Evolutionary conservation across 2,888 invertebrate genomes (phyloP).

Genomic region (Rhamnusium bicolor): DNA sequence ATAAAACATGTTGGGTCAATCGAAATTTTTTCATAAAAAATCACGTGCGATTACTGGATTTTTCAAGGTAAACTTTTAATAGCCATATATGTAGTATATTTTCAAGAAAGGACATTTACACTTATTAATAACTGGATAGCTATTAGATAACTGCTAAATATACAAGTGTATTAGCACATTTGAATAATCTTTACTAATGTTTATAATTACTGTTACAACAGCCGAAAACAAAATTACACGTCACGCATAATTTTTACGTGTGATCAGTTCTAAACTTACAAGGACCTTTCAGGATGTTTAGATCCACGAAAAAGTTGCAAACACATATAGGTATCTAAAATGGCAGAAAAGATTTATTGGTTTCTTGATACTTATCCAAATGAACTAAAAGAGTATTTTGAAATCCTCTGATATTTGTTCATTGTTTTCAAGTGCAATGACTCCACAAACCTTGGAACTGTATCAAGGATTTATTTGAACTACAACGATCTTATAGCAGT

Average conservation of each 20-base stretch:
- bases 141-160: slow-evolving; percentile 7
- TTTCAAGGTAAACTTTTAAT: slow-evolving; percentile 10
- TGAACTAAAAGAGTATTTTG: neutral
- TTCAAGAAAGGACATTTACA: neutral
- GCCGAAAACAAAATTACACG: neutral
- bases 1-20: slow-evolving; percentile 9
- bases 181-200: slow-evolving; percentile 3
- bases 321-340: no score
- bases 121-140: neutral
- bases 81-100: neutral
- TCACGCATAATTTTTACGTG: slow-evolving; percentile 4
- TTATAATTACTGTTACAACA: neutral
- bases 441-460: no score
- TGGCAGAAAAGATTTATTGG: no score
- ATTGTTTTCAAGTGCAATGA: neutral
- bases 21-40: slow-evolving; percentile 11
- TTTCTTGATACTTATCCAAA: neutral
- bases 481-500: no score
- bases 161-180: neutral
- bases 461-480: no score
- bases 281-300: neutral
- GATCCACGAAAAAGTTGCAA: neutral
- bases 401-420: neutral
- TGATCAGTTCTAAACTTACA: neutral
- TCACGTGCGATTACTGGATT: neutral